These are phyloP conservation scores for Diaperis boleti DNA, from an alignment of 2,888 invertebrate species.

Conservation along the genomic window DNA sequence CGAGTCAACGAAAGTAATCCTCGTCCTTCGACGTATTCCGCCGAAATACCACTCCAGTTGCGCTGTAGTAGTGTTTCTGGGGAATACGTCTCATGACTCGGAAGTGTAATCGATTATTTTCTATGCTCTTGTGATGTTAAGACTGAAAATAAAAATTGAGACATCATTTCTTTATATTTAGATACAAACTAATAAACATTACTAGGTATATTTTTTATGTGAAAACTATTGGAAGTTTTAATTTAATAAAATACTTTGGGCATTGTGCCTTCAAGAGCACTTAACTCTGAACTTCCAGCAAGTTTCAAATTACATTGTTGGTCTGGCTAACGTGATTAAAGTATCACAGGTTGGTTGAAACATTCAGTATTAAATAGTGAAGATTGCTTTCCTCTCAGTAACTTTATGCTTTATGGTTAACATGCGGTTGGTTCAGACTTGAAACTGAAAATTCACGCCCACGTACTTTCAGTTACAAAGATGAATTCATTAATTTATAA, in stretches of 20 bases:
- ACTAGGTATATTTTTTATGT: too few species aligned
- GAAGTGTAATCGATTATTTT: too few species aligned
- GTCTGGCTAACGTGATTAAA: constrained; percentile 9
- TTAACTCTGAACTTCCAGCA: constrained; percentile 12
- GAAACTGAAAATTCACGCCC: not conserved
- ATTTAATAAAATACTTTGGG: constrained; percentile 20
- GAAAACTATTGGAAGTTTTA: constrained; percentile 3
- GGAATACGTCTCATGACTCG: too few species aligned
- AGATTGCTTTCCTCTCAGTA: constrained; percentile 6
- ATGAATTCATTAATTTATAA: constrained; percentile 12
- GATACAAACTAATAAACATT: too few species aligned
- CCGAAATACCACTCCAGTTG: too few species aligned
- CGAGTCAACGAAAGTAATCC: too few species aligned
- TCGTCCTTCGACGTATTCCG: too few species aligned
- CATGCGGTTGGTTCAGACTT: constrained; percentile 1
- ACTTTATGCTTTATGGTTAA: constrained; percentile 18
- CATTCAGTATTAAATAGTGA: constrained; percentile 15
- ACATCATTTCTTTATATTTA: too few species aligned
- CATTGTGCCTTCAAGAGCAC: constrained; percentile 18
- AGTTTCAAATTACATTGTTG: constrained; percentile 24
- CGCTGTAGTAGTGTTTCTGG: too few species aligned
- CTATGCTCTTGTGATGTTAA: too few species aligned
- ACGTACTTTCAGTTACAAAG: not conserved
- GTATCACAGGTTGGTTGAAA: constrained; percentile 17
- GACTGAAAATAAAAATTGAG: too few species aligned